These are phyloP conservation scores for Bungarus multicinctus DNA, from an alignment of 2,113 vertebrate genomes.

Conservation along the genomic window DNA sequence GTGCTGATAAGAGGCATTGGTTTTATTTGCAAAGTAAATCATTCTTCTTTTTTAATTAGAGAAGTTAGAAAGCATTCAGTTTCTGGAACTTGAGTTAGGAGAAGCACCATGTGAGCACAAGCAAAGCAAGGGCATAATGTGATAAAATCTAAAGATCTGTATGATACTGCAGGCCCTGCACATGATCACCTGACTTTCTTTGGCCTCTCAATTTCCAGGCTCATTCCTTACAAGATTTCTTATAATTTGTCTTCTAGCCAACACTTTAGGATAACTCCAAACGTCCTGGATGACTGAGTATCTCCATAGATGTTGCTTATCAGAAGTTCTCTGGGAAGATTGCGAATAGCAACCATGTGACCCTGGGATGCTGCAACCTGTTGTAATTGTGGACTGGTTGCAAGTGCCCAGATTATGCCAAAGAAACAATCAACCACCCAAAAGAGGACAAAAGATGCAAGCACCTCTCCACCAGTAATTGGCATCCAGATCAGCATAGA, in stretches of 20 bases:
- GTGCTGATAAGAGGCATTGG: not conserved
- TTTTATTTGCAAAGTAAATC: not conserved
- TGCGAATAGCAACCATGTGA: not conserved
- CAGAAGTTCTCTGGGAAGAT: not conserved
- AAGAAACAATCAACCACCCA: too few species aligned
- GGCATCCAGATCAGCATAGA: too few species aligned
- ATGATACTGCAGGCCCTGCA: not conserved
- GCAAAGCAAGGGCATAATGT: not conserved
- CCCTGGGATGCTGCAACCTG: not conserved
- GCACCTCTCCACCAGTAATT: too few species aligned
- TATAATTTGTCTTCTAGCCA: not conserved
- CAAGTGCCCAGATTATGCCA: not conserved
- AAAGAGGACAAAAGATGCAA: too few species aligned
- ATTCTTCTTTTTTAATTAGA: not conserved
- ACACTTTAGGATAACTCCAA: not conserved
- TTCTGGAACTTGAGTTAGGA: not conserved
- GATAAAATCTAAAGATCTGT: not conserved
- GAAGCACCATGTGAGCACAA: not conserved
- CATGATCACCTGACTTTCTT: not conserved
- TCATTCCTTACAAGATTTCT: not conserved
- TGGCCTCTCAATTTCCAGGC: not conserved
- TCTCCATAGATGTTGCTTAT: not conserved
- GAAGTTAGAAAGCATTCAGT: not conserved
- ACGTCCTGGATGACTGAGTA: too few species aligned
- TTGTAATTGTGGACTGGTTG: not conserved